Conservation (phyloP, 2,888 invertebrate genomes). For the Ametastegia equiseti region DNA sequence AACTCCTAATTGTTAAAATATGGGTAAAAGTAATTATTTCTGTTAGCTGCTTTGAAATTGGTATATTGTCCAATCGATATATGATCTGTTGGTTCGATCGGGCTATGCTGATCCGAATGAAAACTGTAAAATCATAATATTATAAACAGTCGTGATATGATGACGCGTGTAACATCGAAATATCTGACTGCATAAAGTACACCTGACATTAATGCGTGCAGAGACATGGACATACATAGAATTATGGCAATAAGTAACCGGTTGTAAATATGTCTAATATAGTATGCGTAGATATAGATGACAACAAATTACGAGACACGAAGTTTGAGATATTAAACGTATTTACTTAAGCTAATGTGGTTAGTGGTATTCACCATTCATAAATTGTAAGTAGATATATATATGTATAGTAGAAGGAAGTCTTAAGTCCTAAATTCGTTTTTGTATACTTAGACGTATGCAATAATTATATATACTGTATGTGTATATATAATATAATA, state of each 20-base stretch:
- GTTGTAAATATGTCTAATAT: conserved; percentile 2
- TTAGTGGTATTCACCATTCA: conserved; percentile 24
- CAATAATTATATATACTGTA: no score
- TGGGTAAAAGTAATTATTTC: background rate
- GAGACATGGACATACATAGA: conserved; percentile 15
- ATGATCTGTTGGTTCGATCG: background rate
- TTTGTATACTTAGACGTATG: conserved; percentile 22
- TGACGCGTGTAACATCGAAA: background rate
- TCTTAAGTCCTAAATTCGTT: conserved; percentile 28
- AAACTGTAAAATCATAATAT: background rate
- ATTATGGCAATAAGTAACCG: background rate
- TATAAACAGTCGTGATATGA: background rate
- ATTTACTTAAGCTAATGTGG: conserved; percentile 13
- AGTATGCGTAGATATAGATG: background rate
- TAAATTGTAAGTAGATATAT: conserved; percentile 1
- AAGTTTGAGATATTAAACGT: conserved; percentile 12
- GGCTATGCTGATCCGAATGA: background rate
- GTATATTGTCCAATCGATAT: background rate
- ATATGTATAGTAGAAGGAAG: background rate
- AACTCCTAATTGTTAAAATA: background rate
- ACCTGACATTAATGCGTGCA: conserved; percentile 13
- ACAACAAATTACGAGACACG: conserved; percentile 13
- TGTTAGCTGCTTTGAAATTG: background rate
- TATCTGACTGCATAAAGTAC: conserved; percentile 1
- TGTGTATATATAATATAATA: no score